phyloP scores from a whole-genome alignment of 64 coral and sea anemone species.

The Hydrozoanthus tunicans region DNA sequence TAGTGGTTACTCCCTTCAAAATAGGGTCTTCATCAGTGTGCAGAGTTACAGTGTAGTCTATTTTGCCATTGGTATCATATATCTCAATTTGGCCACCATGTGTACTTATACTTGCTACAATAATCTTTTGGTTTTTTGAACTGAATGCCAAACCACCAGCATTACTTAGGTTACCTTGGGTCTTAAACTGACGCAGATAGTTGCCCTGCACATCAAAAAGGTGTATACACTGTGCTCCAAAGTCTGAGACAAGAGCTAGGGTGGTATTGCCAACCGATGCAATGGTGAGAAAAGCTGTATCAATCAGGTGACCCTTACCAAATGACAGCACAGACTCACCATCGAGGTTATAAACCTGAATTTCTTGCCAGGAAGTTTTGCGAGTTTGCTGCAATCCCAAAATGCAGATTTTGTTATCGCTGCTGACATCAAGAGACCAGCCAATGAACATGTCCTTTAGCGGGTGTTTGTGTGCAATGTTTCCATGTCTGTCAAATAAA shows the following conservation, averaged over 20 bases:
- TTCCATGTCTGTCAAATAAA: conserved; percentile 31
- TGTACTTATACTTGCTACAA: neutral
- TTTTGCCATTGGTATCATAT: conserved; percentile 12
- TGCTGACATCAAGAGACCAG: conserved; percentile 26
- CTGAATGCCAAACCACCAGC: conserved; percentile 32
- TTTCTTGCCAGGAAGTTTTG: conserved; percentile 29
- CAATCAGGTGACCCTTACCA: neutral
- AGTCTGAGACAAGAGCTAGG: conserved; percentile 32
- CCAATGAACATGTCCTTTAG: conserved; percentile 22
- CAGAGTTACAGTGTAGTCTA: conserved; percentile 6
- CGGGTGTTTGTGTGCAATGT: neutral
- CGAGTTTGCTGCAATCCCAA: conserved; percentile 42
- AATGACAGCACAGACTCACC: conserved; percentile 22
- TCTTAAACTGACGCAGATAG: conserved; percentile 42
- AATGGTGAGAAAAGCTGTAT: neutral
- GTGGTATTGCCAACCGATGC: neutral
- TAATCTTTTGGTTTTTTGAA: neutral
- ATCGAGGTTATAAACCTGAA: conserved; percentile 22
- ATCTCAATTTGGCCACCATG: conserved; percentile 26
- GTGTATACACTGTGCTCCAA: conserved; percentile 30
- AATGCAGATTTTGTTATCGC: conserved; percentile 44
- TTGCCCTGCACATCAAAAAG: conserved; percentile 49
- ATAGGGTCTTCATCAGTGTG: conserved; percentile 35
- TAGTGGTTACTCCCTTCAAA: conserved; percentile 18
- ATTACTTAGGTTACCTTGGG: neutral